These are phyloP conservation scores for Zaprionus taronus DNA, from an alignment of 1,140 invertebrate species.

Conservation along the genomic window DNA sequence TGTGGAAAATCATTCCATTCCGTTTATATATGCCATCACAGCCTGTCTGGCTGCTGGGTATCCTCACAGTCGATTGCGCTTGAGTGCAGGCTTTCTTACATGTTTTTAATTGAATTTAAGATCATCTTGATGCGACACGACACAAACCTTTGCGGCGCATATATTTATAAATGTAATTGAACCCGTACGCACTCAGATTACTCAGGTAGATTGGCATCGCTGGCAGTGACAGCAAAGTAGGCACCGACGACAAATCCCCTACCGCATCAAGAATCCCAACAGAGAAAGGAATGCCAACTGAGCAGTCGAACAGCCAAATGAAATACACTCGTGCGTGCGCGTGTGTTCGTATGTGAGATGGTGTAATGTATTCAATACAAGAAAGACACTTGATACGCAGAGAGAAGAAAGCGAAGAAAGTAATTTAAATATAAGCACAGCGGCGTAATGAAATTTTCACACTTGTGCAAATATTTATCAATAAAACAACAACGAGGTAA, in stretches of 20 bases:
- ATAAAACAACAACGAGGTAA: conserved; percentile 63
- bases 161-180: conserved; percentile 24
- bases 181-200: conserved; percentile 10
- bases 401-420: conserved; percentile 68
- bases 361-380: conserved; percentile 46
- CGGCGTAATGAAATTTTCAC: conserved; percentile 84
- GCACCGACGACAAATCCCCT: conserved; percentile 54
- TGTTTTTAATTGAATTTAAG: conserved; percentile 26
- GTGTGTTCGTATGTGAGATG: neutral
- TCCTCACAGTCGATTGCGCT: neutral
- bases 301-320: conserved; percentile 67
- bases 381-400: conserved; percentile 71
- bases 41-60: neutral
- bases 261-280: conserved; percentile 53
- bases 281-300: conserved; percentile 65
- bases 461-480: conserved; percentile 84
- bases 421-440: conserved; percentile 84
- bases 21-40: too few species aligned
- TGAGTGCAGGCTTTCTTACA: neutral
- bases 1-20: neutral
- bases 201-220: conserved; percentile 36
- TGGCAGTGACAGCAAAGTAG: conserved; percentile 17
- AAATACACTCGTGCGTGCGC: conserved; percentile 34
- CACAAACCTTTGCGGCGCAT: neutral
- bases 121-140: neutral